Evolutionary conservation across 2,888 invertebrate genomes (phyloP).

Genomic region (Drosophila testacea): DNA sequence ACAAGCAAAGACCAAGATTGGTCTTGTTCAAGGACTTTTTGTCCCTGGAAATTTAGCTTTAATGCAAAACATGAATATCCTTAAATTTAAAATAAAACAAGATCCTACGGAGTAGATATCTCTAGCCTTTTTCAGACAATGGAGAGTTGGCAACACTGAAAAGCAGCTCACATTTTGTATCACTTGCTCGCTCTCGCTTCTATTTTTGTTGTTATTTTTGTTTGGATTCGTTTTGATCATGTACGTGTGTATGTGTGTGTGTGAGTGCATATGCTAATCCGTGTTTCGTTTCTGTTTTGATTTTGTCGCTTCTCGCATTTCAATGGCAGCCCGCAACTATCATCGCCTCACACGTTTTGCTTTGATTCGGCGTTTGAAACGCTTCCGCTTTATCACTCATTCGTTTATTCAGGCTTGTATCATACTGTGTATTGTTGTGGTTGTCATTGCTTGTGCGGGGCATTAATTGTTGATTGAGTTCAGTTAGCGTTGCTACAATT

Average conservation of each 20-base stretch:
- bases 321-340: conserved; percentile 42
- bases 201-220: conserved; percentile 34
- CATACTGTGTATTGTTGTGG: conserved; percentile 9
- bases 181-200: conserved; percentile 27
- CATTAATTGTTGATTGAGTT: conserved; percentile 50
- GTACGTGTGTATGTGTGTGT: background rate
- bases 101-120: no score
- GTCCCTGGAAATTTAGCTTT: no score
- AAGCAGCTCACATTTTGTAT: background rate
- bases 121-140: no score
- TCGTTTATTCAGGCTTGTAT: conserved; percentile 30
- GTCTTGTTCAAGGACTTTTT: no score
- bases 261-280: conserved; percentile 35
- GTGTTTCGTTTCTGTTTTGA: conserved; percentile 64
- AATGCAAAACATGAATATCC: no score
- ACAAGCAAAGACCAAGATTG: no score
- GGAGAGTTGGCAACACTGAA: no score
- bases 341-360: conserved; percentile 51
- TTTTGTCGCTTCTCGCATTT: conserved; percentile 64
- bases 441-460: conserved; percentile 11
- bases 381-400: conserved; percentile 65
- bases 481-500: conserved; percentile 26
- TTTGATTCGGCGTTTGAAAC: conserved; percentile 58
- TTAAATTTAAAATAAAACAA: no score
- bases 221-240: conserved; percentile 40